Evolutionary conservation across 35 echinoderm and acorn worm genomes (phyloP).

Genomic region (Antedon bifida): DNA sequence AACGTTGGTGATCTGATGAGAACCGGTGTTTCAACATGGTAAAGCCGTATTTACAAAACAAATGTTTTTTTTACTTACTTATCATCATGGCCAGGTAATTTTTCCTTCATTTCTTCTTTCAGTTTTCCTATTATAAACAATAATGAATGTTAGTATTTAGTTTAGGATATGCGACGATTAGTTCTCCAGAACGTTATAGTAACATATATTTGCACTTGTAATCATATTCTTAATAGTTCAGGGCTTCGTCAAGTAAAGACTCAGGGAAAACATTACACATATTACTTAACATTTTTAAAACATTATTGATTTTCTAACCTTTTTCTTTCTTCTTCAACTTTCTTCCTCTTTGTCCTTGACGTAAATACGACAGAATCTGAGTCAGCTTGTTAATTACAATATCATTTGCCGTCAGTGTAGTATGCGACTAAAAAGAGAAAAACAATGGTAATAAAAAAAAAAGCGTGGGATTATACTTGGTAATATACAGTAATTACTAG

Average conservation of each 20-base stretch:
- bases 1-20: too few species aligned
- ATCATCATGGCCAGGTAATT: conserved; percentile 37
- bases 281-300: too few species aligned
- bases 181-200: too few species aligned
- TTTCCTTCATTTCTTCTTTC: conserved; percentile 68
- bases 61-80: conserved; percentile 37
- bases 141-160: background rate
- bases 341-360: conserved; percentile 71
- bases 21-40: too few species aligned
- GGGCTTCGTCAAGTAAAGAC: too few species aligned
- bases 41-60: too few species aligned
- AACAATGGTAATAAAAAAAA: background rate
- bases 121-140: conserved; percentile 39
- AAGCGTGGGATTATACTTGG: too few species aligned
- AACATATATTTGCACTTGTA: too few species aligned
- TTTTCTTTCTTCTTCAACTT: conserved; percentile 91
- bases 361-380: conserved; percentile 88
- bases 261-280: too few species aligned
- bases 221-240: too few species aligned
- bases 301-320: conserved; percentile 29
- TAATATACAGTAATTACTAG: too few species aligned
- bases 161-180: too few species aligned
- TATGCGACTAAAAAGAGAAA: conserved; percentile 61
- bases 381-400: conserved; percentile 99
- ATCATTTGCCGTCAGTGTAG: conserved; percentile 91